Conservation (phyloP, 2,888 invertebrate species). For the Dexiosoma caninum region DNA sequence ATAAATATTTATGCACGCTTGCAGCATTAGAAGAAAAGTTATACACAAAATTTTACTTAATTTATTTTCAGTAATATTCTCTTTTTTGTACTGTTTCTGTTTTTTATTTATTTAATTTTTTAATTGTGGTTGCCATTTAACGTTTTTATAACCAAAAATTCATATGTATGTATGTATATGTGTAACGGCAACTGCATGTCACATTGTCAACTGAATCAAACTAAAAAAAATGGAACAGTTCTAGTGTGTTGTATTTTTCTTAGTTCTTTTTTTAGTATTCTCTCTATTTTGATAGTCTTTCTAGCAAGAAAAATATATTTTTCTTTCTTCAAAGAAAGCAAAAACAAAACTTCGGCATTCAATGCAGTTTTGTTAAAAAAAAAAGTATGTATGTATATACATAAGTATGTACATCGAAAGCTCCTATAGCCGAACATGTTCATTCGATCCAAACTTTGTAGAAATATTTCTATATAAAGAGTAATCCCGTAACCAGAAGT, state of each 20-base stretch:
- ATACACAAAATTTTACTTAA: conserved; percentile 36
- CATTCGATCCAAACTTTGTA: no score
- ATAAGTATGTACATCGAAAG: no score
- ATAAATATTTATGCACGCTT: conserved; percentile 18
- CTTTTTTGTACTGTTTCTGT: conserved; percentile 13
- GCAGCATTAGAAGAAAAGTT: conserved; percentile 30
- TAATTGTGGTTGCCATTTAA: neutral
- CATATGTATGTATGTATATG: no score
- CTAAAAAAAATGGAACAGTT: conserved; percentile 49
- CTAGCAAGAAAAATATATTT: conserved; percentile 19
- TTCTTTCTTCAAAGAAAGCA: conserved; percentile 8
- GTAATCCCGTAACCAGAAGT: no score
- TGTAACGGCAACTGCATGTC: conserved; percentile 35
- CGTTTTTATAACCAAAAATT: conserved; percentile 19
- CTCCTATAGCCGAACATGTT: no score
- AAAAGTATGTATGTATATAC: neutral
- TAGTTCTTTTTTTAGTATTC: neutral
- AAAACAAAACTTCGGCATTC: conserved; percentile 33
- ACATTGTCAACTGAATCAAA: conserved; percentile 52
- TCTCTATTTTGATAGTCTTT: neutral
- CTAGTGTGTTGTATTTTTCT: conserved; percentile 31
- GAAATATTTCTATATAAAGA: no score
- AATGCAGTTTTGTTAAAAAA: conserved; percentile 5
- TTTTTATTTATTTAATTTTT: conserved; percentile 15
- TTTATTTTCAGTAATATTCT: conserved; percentile 50